Evolutionary conservation across 37 sponge, comb jelly and placozoan species (phyloP), one percentile per base, ranked within the genome.

Genomic region (Chondrilla cf. caribensis): DNA sequence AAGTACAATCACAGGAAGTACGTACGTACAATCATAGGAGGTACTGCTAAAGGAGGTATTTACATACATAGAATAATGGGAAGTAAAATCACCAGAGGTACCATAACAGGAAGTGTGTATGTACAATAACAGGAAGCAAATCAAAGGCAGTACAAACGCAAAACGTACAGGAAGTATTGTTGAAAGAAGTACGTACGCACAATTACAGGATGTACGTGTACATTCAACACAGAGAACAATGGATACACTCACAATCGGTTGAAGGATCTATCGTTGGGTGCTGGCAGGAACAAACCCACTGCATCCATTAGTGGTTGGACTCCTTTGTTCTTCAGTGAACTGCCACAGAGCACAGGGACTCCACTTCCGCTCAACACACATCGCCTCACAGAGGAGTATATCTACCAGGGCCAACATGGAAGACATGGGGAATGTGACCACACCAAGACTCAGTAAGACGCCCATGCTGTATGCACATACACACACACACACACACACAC

Each of bases 321-420:
- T 11, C 90, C 94, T 0, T 54, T 70, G 79, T 91, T 91, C 77
- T 70, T 86, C 57, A 94, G 78, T 38, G 97, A 82, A 71, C 94
- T 92, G n/a, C 97, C 97, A 83, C 92, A 94, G 36, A 97, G 67
- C 19, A 97, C 88, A 8, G 97, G 94, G 6, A 90, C 88, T 39
- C 38, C 81, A 58, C 43, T 80, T n/a, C 81, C 44, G 18, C n/a
- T 43, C 24, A 73, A 21, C 36, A 43, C 6, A 39, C 76, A 73
- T n/a, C 44, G 44, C 18, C 43, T 31, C 41, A 73, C 24, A 38
- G 76, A 40, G 15, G 32, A 28, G 35, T 67, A 4, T 32, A 67
- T 1, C 68, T 67, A 32, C 15, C 33, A 32, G 26, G 35, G 32
- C 3, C n/a, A 2, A 6, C 60, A 59, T 26, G 57, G 11, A 17